Base-by-base conservation (phyloP, 2,888 invertebrate genomes). In the Dryococelus australis region DNA sequence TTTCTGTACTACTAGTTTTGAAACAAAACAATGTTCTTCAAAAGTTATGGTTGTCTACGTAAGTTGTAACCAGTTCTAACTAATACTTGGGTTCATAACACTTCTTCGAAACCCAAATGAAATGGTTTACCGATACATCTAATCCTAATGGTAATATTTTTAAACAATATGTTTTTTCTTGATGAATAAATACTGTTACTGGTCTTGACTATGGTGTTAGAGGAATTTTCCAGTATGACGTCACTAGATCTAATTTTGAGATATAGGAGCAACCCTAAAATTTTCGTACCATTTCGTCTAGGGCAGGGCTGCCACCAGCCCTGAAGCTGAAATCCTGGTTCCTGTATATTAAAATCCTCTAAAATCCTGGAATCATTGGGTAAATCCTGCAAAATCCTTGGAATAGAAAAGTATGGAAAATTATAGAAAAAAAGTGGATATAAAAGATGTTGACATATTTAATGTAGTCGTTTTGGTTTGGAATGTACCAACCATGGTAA, bases 31-130 rank as follows among this genome's bases (percentile, higher is more conserved):
- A 84, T 90, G 90, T 43, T 89, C 86, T 26, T 90, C 88, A 86
- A 90, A 90, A 47, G 87, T 87, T 3, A 81, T 65, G 85, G 86
- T 91, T 91, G 88, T 91, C 91, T 13, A 91, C 89, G 87, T 91
- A 91, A 24, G 28, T 20, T 16, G 83, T 83, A 10, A 43, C 43
- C 9, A 28, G 6, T 20, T 16, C 16, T 12, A 83, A 28, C 16
- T 12, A 83, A 28, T 35, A 83, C 27, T 35, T 83, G 0, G 16
- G 28, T 26, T 83, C 83, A 9, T 24, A 83, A 43, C 20, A 83
- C 83, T 35, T 12, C 83, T 83, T 83, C 35, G 0, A 65, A 24
- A 2, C 65, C 65, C 65, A 0, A 65, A n/a, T 26, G n/a, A 85
- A 85, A 35, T 27, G 90, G 20, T 88, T 89, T 3, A 90, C 90